Evolutionary conservation across 2,888 invertebrate genomes (phyloP), one percentile per base, ranked within the genome.

Genomic region (Caenorhabditis sp.): DNA sequence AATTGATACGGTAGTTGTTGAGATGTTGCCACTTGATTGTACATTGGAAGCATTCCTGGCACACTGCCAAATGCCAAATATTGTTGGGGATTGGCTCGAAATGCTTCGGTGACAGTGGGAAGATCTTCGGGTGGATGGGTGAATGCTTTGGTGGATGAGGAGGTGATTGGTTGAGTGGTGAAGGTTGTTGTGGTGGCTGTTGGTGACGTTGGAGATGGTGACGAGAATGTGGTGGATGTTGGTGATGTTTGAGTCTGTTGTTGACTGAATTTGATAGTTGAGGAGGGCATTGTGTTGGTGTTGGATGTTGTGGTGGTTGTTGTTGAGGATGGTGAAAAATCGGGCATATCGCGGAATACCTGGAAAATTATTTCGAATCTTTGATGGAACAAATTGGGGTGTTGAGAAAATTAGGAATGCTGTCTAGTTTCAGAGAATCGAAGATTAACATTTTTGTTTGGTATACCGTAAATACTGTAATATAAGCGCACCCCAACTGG

Each of bases 91-190:
- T 60, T 53, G n/a, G 50, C 26, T 31, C 59, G 63, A 27, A 54
- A 67, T 0, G 64, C 64, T 58, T 72, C 61, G 21, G 67, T 67
- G 17, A 72, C 67, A 4, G 72, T 72, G 23, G 72, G 72, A 25
- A 72, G 64, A 49, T 72, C 72, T 50, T 72, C 72, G 57, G 72
- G 72, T 14, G 72, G 72, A 62, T 72, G 72, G 4, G 67, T 70
- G 17, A 61, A 70, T 5, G 50, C n/a, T 20, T 20, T n/a, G 20
- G 50, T n/a, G 21, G 54, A 10, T 14, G 27, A 27, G 7, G 56
- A 27, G 10, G 56, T 7, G 10, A 5, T 10, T 4, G 21, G 20
- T 8, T 20, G 20, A 4, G 53, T 53, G 5, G 21, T 53, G 10
- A 5, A 23, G 21, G 20, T 38, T 25, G 21, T 54, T 20, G 58